Evolutionary conservation across 1,140 invertebrate genomes (phyloP).

Genomic region (Leguminivora glycinivorella): DNA sequence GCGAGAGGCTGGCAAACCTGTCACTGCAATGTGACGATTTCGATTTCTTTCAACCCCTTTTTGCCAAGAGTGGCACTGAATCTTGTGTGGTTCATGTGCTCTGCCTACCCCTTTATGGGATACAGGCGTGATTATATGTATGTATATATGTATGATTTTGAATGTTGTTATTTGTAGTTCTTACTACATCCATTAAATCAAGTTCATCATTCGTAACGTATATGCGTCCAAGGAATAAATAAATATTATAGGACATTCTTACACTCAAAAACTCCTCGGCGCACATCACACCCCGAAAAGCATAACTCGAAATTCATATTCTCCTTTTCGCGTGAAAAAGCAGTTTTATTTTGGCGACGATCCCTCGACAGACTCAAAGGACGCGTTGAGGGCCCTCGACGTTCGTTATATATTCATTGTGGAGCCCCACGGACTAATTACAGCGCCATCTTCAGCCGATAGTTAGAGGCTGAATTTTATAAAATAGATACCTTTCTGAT

Average conservation of each 20-base stretch:
- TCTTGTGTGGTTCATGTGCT: too few species aligned
- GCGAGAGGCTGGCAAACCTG: too few species aligned
- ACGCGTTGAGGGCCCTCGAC: conserved; percentile 1
- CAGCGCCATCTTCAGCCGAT: background rate
- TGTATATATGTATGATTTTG: too few species aligned
- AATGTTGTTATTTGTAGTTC: too few species aligned
- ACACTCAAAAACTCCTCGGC: background rate
- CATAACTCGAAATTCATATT: background rate
- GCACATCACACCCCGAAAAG: background rate
- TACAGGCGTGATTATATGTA: too few species aligned
- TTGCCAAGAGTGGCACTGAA: too few species aligned
- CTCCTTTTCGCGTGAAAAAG: background rate
- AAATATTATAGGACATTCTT: too few species aligned
- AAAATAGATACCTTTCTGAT: background rate
- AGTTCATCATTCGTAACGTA: too few species aligned
- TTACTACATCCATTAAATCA: too few species aligned
- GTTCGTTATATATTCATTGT: conserved; percentile 15
- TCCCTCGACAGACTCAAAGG: background rate
- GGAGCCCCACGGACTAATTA: background rate
- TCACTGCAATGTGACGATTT: too few species aligned
- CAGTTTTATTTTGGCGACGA: conserved; percentile 2
- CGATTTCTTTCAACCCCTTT: too few species aligned
- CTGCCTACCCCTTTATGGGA: too few species aligned
- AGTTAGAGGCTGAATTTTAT: background rate
- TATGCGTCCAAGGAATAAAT: background rate